A percentile compares a stretch with the other conserved stretches of the same genome.
These are phyloP conservation scores for Picathartes gymnocephalus DNA, from an alignment of 2,113 vertebrate species.

Conservation along the genomic window DNA sequence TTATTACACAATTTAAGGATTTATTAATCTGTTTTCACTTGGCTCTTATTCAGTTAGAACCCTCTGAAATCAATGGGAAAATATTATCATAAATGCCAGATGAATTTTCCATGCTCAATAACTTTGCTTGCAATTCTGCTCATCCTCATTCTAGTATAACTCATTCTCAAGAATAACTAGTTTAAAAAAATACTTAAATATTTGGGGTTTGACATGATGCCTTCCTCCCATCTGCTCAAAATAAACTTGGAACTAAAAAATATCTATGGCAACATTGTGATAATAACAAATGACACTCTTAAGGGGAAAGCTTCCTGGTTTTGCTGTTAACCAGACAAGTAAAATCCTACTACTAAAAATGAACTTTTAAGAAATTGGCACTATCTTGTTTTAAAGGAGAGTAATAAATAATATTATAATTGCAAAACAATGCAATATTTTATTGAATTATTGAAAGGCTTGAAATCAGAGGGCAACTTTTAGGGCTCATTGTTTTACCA, in stretches of 20 bases:
- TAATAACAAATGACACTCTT: background rate
- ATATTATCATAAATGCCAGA: background rate
- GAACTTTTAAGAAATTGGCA: background rate
- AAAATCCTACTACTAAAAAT: background rate
- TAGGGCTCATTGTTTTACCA: background rate
- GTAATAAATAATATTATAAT: background rate
- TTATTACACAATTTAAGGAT: background rate
- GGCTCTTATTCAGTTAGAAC: background rate
- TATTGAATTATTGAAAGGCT: background rate
- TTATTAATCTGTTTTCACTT: background rate
- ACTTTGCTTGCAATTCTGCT: background rate
- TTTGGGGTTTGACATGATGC: background rate
- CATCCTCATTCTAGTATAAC: background rate
- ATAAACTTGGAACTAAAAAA: slow-evolving; percentile 28
- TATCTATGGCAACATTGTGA: background rate
- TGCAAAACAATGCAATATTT: background rate
- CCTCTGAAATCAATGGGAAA: background rate
- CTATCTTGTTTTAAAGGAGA: background rate
- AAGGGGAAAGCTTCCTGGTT: background rate
- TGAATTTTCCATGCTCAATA: background rate
- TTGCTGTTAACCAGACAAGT: background rate
- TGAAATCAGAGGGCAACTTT: background rate
- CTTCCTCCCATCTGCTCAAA: slow-evolving; percentile 43
- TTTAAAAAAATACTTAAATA: slow-evolving; percentile 8
- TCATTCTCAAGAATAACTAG: background rate